These are phyloP conservation scores for Petrocephalus schoutedeni DNA, from an alignment of 2,797 vertebrate species.

Conservation along the genomic window DNA sequence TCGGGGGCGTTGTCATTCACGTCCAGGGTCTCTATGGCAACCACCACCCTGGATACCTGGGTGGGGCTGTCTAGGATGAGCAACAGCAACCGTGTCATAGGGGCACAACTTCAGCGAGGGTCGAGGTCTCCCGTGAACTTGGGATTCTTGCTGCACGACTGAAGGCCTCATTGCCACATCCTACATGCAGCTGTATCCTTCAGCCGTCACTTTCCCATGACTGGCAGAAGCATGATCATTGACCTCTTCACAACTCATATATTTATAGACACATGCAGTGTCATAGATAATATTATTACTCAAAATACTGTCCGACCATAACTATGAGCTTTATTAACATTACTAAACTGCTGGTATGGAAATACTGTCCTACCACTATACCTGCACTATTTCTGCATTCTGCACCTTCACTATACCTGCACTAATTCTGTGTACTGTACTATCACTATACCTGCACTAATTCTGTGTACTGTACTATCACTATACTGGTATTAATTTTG, in stretches of 20 bases:
- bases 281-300: background rate
- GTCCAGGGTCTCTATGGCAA: slow-evolving; percentile 78
- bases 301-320: background rate
- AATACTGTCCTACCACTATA: background rate
- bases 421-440: background rate
- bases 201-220: too few relatives aligned
- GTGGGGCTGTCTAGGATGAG: slow-evolving; percentile 73
- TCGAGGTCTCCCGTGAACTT: background rate
- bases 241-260: background rate
- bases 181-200: background rate
- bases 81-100: slow-evolving; percentile 29
- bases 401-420: background rate
- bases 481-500: background rate
- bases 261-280: background rate
- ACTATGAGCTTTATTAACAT: background rate
- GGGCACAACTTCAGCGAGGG: background rate
- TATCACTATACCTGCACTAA: background rate
- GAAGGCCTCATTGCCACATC: background rate
- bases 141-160: background rate
- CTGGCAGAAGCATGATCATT: background rate
- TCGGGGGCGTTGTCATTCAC: slow-evolving; percentile 84
- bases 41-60: slow-evolving; percentile 73
- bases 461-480: background rate
- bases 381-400: background rate
- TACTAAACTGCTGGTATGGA: background rate